Percentiles rank a stretch among this genome's conserved stretches.
Conservation (phyloP, 2,113 vertebrate genomes). For the Ibidorhyncha struthersii region DNA sequence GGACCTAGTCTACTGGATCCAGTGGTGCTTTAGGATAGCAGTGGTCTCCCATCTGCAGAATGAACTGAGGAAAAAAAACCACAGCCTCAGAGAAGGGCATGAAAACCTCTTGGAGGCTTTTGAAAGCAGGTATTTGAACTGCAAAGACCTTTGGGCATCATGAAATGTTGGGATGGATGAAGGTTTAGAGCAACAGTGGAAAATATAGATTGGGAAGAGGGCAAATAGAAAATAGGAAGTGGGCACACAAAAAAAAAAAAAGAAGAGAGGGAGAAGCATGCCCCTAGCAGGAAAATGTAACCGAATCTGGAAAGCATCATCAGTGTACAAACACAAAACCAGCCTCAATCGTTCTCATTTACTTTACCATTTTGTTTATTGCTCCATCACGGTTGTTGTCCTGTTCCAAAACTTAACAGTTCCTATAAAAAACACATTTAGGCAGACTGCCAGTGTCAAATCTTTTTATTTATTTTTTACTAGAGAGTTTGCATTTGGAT, state of each 20-base stretch:
- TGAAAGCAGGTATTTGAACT: neutral
- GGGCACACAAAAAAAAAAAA: neutral
- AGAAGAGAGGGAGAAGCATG: neutral
- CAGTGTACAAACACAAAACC: neutral
- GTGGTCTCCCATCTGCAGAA: neutral
- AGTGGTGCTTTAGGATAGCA: neutral
- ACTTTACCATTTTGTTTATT: neutral
- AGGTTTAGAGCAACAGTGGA: neutral
- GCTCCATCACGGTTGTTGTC: neutral
- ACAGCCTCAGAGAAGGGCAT: neutral
- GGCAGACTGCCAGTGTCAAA: neutral
- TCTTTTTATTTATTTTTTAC: neutral
- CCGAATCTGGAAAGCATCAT: neutral
- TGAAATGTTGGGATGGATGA: neutral
- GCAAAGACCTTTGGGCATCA: neutral
- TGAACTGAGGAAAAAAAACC: neutral
- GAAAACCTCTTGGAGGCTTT: neutral
- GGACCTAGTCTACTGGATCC: neutral
- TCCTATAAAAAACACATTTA: neutral
- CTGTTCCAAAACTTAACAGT: neutral
- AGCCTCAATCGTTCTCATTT: neutral
- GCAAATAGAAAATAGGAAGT: slow-evolving; percentile 11
- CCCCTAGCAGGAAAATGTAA: neutral
- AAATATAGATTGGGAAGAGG: neutral
- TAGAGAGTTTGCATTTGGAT: neutral